Evolutionary conservation across 1,140 invertebrate genomes (phyloP).

Genomic region (Globodera ellingtonae): DNA sequence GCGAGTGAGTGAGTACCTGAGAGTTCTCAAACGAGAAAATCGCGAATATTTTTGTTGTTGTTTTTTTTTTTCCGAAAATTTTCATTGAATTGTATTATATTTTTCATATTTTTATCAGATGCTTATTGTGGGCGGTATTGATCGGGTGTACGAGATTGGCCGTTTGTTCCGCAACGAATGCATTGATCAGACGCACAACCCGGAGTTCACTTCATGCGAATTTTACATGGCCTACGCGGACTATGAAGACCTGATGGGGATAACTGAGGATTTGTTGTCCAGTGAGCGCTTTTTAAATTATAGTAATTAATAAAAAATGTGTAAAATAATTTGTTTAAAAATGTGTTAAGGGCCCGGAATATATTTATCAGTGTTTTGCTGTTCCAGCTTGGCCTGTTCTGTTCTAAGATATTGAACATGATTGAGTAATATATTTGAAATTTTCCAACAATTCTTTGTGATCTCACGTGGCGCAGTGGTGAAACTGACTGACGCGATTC

Average conservation of each 20-base stretch:
- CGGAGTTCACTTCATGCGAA: slow-evolving; percentile 98
- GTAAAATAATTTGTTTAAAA: slow-evolving; percentile 6
- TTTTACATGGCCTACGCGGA: slow-evolving; percentile 99
- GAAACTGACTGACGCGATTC: too few relatives aligned
- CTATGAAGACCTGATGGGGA: slow-evolving; percentile 89
- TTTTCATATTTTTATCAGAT: slow-evolving; percentile 71
- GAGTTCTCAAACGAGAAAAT: too few relatives aligned
- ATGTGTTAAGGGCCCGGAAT: not conserved
- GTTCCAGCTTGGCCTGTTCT: too few relatives aligned
- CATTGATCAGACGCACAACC: slow-evolving; percentile 97
- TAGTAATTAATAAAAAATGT: not conserved
- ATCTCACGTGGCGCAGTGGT: too few relatives aligned
- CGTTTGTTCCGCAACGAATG: slow-evolving; percentile 96
- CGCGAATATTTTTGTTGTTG: too few relatives aligned
- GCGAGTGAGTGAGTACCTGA: too few relatives aligned
- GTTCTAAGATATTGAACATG: too few relatives aligned
- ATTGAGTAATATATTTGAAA: too few relatives aligned
- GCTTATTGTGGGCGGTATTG: slow-evolving; percentile 93
- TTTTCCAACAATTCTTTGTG: too few relatives aligned
- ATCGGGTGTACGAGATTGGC: slow-evolving; percentile 96
- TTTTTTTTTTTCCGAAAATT: too few relatives aligned
- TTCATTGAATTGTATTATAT: too few relatives aligned
- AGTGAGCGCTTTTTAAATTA: slow-evolving; percentile 66
- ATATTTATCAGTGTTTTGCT: too few relatives aligned
- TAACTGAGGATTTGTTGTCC: slow-evolving; percentile 89